A percentile compares a stretch with the other conserved stretches of the same genome.
These are phyloP conservation scores for Istiophorus platypterus DNA, from an alignment of 2,113 vertebrate species.

Conservation along the genomic window DNA sequence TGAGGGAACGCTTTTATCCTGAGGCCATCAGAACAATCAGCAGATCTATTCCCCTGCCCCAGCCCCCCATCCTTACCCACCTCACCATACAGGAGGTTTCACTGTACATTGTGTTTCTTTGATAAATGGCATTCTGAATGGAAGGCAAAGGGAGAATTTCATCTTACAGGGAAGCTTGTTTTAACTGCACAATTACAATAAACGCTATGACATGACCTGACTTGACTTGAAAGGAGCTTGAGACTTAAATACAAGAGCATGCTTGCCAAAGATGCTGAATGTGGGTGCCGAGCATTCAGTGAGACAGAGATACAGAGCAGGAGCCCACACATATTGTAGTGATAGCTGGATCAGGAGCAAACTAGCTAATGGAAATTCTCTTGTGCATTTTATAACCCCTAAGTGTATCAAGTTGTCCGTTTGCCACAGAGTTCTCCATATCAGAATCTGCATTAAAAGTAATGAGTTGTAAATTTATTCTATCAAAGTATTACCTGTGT, in stretches of 20 bases:
- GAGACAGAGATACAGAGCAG: conserved; percentile 4
- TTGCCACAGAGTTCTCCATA: conserved; percentile 1
- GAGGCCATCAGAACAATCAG: not conserved
- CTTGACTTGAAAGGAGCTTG: not conserved
- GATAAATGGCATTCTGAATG: too few relatives aligned
- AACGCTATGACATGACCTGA: too few relatives aligned
- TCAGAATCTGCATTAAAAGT: not conserved
- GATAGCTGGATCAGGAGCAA: conserved; percentile 26
- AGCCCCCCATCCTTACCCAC: not conserved
- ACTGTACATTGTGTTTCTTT: not conserved
- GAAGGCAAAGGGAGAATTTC: too few relatives aligned
- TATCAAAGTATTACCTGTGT: conserved; percentile 30
- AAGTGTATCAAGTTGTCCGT: conserved; percentile 23
- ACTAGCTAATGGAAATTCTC: conserved; percentile 29
- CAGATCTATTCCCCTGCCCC: not conserved
- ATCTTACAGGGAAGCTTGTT: not conserved
- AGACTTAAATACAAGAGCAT: conserved; percentile 18
- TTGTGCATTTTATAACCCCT: conserved; percentile 11
- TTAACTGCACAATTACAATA: not conserved
- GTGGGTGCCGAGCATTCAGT: conserved; percentile 36
- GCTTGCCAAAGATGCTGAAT: conserved; percentile 15
- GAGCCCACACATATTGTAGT: conserved; percentile 47
- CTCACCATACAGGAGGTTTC: not conserved
- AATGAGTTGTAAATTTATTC: conserved; percentile 47
- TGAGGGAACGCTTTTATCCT: not conserved